Evolutionary conservation across 2,113 vertebrate species (phyloP).

Genomic region (Puntigrus tetrazona): DNA sequence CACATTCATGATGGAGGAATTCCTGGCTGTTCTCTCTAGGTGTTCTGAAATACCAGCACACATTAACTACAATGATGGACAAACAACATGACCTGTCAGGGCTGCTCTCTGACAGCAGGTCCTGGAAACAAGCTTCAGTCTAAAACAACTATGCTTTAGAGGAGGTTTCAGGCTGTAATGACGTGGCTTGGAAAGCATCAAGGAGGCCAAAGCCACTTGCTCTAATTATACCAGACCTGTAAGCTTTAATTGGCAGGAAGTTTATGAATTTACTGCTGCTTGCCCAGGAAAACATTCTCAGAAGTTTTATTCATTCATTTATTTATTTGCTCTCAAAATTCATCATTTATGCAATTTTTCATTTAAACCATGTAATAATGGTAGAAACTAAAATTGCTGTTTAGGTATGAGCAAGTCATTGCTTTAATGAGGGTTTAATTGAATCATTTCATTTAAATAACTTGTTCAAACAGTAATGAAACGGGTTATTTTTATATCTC

Average conservation of each 20-base stretch:
- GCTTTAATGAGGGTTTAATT: background rate
- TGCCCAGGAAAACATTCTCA: background rate
- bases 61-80: slow-evolving; percentile 40
- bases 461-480: background rate
- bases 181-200: slow-evolving; percentile 41
- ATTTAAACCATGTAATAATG: no score
- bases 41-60: slow-evolving; percentile 25
- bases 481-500: no score
- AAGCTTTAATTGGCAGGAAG: slow-evolving; percentile 34
- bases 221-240: slow-evolving; percentile 19
- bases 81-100: background rate
- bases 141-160: slow-evolving; percentile 31
- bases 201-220: slow-evolving; percentile 8
- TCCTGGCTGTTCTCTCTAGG: background rate
- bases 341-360: background rate
- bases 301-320: no score
- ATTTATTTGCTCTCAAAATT: background rate
- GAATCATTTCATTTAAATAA: background rate
- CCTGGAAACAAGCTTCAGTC: background rate
- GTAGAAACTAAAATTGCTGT: background rate
- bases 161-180: slow-evolving; percentile 44
- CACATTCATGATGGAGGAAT: background rate
- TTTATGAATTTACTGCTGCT: background rate
- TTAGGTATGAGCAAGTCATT: background rate
- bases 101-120: slow-evolving; percentile 13